A percentile compares a stretch with the other conserved stretches of the same genome.
phyloP scores from a whole-genome alignment of 2,797 vertebrate genomes.

The Gila robusta region DNA sequence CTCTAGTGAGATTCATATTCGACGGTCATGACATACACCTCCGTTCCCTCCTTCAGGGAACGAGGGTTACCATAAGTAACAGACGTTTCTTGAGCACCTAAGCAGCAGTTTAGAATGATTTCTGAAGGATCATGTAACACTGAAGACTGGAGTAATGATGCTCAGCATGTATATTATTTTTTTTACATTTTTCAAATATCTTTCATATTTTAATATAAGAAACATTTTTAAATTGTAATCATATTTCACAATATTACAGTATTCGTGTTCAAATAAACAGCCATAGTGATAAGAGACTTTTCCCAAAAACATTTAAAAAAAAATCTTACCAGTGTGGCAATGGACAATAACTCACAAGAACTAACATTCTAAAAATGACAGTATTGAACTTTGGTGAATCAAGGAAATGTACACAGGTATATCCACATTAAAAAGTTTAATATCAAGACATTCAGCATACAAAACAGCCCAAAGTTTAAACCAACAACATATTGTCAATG shows the following conservation, averaged over 20 bases:
- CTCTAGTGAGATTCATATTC: too few relatives aligned
- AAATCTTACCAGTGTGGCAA: background rate
- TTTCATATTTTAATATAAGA: background rate
- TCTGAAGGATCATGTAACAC: too few relatives aligned
- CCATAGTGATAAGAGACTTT: background rate
- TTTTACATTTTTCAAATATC: too few relatives aligned
- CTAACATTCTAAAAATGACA: background rate
- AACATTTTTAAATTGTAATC: background rate
- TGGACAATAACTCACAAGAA: background rate
- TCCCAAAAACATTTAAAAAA: background rate
- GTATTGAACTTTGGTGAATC: background rate
- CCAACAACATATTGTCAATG: slow-evolving; percentile 78
- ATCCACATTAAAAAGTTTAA: slow-evolving; percentile 70
- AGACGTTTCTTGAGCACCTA: too few relatives aligned
- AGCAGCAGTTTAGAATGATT: too few relatives aligned
- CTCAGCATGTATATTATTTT: too few relatives aligned
- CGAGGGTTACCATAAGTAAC: too few relatives aligned
- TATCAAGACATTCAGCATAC: slow-evolving; percentile 82
- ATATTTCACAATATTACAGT: background rate
- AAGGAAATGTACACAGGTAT: background rate
- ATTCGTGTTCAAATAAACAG: background rate
- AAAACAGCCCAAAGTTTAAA: slow-evolving; percentile 78
- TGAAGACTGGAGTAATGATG: too few relatives aligned
- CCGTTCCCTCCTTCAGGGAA: too few relatives aligned
- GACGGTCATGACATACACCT: too few relatives aligned